phyloP scores from a whole-genome alignment of 2,113 vertebrate species.

The Eretmochelys imbricata region DNA sequence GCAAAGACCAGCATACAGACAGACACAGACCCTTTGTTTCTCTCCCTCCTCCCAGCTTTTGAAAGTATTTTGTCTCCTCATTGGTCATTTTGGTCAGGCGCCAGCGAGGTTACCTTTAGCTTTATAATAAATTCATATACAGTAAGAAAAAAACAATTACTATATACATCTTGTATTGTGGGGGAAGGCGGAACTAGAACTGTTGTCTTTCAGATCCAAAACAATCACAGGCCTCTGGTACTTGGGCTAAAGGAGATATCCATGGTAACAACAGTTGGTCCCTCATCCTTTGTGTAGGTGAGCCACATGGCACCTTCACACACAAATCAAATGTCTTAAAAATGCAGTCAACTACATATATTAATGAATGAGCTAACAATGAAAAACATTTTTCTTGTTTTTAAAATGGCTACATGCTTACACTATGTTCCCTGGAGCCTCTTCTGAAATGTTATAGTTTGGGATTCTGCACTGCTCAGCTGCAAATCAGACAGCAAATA shows the following conservation, averaged over 20 bases:
- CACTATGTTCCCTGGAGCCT: background rate
- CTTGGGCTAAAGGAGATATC: background rate
- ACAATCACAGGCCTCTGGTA: background rate
- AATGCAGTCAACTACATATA: constrained; percentile 11
- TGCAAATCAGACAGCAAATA: too few species aligned
- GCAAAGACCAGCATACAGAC: too few species aligned
- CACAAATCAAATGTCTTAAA: background rate
- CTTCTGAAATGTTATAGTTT: background rate
- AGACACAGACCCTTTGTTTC: too few species aligned
- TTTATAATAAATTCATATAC: background rate
- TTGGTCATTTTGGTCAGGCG: too few species aligned
- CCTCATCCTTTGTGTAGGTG: background rate
- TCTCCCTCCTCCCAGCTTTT: too few species aligned
- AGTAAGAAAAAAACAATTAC: background rate
- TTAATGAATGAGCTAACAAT: background rate
- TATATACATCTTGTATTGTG: background rate
- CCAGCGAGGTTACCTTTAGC: too few species aligned
- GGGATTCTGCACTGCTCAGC: too few species aligned
- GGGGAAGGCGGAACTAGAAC: background rate
- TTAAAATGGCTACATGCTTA: background rate
- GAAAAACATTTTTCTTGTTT: background rate
- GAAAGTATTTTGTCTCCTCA: too few species aligned
- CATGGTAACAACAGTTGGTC: background rate
- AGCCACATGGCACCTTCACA: constrained; percentile 32
- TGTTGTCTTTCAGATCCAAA: background rate